These are phyloP conservation scores for Ivindomyrus marchei DNA, from an alignment of 2,113 vertebrate species.

Conservation along the genomic window DNA sequence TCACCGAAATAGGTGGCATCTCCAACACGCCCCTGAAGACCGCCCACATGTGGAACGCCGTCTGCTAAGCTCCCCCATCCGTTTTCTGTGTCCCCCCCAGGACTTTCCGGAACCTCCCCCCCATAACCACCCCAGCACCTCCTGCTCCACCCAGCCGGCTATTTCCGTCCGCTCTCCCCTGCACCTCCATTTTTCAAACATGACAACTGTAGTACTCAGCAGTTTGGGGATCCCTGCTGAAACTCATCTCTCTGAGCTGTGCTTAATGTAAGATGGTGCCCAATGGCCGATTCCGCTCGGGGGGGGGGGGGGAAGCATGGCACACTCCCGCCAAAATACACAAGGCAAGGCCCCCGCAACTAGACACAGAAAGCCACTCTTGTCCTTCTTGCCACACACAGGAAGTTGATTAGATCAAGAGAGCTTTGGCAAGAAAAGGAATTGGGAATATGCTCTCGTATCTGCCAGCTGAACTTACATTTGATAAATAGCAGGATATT, in stretches of 20 bases:
- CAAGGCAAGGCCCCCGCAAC: background rate
- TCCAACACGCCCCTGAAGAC: background rate
- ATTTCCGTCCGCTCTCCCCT: slow-evolving; percentile 40
- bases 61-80: background rate
- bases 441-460: background rate
- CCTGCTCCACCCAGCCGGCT: slow-evolving; percentile 37
- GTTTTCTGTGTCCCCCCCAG: background rate
- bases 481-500: background rate
- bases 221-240: slow-evolving; percentile 47
- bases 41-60: background rate
- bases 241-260: slow-evolving; percentile 32
- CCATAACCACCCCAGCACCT: background rate
- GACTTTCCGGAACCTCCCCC: background rate
- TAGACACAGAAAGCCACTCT: background rate
- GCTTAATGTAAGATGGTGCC: slow-evolving; percentile 14
- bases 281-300: background rate
- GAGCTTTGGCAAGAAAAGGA: background rate
- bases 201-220: slow-evolving; percentile 47
- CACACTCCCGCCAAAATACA: background rate
- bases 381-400: background rate
- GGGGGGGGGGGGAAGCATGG: background rate
- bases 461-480: background rate
- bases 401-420: background rate
- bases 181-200: slow-evolving; percentile 57
- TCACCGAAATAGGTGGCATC: background rate